Conservation (phyloP, 1,140 invertebrate genomes). For the Drosophila gunungcola region DNA sequence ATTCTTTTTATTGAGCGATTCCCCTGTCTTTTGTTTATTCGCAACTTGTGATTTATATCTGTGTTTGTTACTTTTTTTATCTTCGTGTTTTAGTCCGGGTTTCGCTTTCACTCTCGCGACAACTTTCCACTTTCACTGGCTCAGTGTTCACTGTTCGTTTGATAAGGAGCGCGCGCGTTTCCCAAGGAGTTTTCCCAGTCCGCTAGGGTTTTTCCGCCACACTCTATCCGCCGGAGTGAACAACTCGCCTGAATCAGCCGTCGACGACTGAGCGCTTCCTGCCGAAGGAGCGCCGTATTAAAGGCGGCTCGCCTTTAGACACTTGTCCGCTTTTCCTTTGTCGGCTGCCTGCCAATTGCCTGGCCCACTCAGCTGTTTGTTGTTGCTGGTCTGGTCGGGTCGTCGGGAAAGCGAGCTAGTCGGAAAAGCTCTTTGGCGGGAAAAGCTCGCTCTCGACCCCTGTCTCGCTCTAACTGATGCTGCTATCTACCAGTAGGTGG, state of each 20-base stretch:
- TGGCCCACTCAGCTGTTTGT: conserved; percentile 67
- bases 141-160: conserved; percentile 11
- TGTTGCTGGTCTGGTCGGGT: conserved; percentile 19
- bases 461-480: background rate
- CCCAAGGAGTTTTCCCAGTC: conserved; percentile 19
- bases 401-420: conserved; percentile 20
- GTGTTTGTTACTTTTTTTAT: conserved; percentile 8
- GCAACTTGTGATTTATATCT: conserved; percentile 64
- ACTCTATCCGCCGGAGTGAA: conserved; percentile 38
- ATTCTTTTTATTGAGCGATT: conserved; percentile 41
- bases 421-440: conserved; percentile 42
- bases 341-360: conserved; percentile 58
- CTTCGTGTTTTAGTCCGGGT: conserved; percentile 9
- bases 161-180: conserved; percentile 64
- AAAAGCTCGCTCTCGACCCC: conserved; percentile 56
- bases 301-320: conserved; percentile 54
- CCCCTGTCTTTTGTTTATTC: conserved; percentile 54
- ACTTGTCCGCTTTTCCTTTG: conserved; percentile 62
- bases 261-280: conserved; percentile 66
- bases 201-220: conserved; percentile 13
- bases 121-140: conserved; percentile 48
- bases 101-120: conserved; percentile 35
- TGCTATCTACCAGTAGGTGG: conserved; percentile 49
- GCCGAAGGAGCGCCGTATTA: conserved; percentile 50
- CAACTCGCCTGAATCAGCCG: conserved; percentile 70